A percentile compares a stretch with the other conserved stretches of the same genome.
phyloP scores from a whole-genome alignment of 2,797 vertebrate species.

The Peromyscus aztecus region DNA sequence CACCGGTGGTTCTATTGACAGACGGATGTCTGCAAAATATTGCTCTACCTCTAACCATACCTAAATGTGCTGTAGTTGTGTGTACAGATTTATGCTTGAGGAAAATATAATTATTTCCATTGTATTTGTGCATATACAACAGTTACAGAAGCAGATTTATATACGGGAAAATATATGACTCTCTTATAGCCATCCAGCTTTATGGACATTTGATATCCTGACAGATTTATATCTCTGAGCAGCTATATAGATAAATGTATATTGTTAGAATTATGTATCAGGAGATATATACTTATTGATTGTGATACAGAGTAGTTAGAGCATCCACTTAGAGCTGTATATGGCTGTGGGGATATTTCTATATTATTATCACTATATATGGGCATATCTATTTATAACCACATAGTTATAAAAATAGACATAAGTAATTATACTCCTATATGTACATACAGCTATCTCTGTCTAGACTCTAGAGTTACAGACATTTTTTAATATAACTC shows the following conservation, averaged over 20 bases:
- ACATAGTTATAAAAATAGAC: constrained; percentile 82
- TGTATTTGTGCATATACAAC: constrained; percentile 82
- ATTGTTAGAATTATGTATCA: constrained; percentile 80
- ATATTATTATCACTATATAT: constrained; percentile 83
- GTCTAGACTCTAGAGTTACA: constrained; percentile 79
- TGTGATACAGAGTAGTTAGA: constrained; percentile 81
- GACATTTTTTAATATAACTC: constrained; percentile 77
- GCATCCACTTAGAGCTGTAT: constrained; percentile 73
- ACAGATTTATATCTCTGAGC: constrained; percentile 81
- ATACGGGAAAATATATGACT: constrained; percentile 79
- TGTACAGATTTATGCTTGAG: constrained; percentile 83
- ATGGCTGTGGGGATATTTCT: constrained; percentile 79
- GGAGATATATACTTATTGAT: constrained; percentile 83
- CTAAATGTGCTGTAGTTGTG: constrained; percentile 83
- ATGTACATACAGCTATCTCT: constrained; percentile 71
- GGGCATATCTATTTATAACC: constrained; percentile 83
- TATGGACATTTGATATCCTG: constrained; percentile 83
- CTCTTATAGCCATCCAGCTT: constrained; percentile 78
- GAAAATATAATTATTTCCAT: constrained; percentile 84
- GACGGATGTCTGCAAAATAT: constrained; percentile 81
- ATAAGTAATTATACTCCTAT: constrained; percentile 81
- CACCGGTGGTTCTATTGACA: constrained; percentile 79
- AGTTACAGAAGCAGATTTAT: constrained; percentile 83
- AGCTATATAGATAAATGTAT: constrained; percentile 84
- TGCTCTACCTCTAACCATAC: constrained; percentile 80